Percentiles rank a stretch among this genome's conserved stretches.
phyloP scores from a whole-genome alignment of 2,113 vertebrate species.

The Corynorhinus townsendii region DNA sequence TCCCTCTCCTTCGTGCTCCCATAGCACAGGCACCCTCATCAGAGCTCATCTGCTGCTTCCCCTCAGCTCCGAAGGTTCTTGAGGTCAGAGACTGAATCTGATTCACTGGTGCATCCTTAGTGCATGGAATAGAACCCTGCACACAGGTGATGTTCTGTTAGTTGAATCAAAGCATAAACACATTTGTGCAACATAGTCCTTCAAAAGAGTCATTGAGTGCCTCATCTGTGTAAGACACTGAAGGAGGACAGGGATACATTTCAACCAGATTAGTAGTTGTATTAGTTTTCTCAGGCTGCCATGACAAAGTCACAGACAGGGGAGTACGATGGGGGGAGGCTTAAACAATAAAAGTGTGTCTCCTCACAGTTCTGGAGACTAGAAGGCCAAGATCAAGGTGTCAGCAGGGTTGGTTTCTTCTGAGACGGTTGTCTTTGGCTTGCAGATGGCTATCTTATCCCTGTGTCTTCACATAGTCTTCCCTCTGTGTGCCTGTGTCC shows the following conservation, averaged over 20 bases:
- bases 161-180: background rate
- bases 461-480: background rate
- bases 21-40: accelerated
- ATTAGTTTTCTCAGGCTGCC: background rate
- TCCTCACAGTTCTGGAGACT: background rate
- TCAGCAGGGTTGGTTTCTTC: background rate
- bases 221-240: background rate
- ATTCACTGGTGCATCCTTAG: background rate
- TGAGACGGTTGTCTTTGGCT: background rate
- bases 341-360: background rate
- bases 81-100: background rate
- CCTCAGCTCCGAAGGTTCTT: background rate
- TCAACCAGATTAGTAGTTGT: background rate
- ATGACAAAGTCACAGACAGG: background rate
- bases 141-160: background rate
- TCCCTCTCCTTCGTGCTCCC: background rate
- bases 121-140: background rate
- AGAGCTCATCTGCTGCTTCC: background rate
- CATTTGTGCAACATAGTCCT: background rate
- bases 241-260: background rate
- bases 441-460: background rate
- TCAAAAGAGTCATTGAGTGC: background rate
- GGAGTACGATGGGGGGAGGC: too few species aligned
- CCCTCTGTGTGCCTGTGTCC: background rate
- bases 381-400: background rate